These are phyloP conservation scores for Pogonocichla stellata DNA, from an alignment of 2,113 vertebrate species.

Conservation along the genomic window DNA sequence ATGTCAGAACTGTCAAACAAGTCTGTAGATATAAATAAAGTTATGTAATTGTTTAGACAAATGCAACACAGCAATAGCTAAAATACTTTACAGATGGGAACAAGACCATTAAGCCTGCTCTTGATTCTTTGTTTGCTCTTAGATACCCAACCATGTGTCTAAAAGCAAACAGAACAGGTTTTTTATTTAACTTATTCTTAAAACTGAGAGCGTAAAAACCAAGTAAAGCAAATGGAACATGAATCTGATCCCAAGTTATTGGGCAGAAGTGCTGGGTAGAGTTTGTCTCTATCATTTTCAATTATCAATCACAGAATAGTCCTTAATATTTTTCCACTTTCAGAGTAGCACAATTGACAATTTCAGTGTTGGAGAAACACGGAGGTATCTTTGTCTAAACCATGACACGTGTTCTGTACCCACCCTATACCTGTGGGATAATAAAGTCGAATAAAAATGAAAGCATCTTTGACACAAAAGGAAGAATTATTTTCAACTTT, in stretches of 20 bases:
- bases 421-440: background rate
- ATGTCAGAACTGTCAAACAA: background rate
- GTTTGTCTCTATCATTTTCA: background rate
- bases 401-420: rapidly evolving
- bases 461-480: background rate
- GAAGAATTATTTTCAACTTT: background rate
- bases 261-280: background rate
- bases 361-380: background rate
- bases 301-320: background rate
- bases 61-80: background rate
- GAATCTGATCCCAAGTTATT: background rate
- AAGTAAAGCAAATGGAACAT: background rate
- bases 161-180: background rate
- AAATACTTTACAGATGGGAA: background rate
- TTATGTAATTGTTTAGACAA: background rate
- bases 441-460: background rate
- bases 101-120: background rate
- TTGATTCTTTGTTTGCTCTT: background rate
- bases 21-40: background rate
- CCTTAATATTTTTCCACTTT: background rate
- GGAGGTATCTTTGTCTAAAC: background rate
- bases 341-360: background rate
- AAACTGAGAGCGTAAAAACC: background rate
- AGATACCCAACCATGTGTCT: background rate
- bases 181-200: background rate